A percentile compares a stretch with the other conserved stretches of the same genome.
phyloP scores from a whole-genome alignment of 2,797 vertebrate species.

The Buceros bicornis region DNA sequence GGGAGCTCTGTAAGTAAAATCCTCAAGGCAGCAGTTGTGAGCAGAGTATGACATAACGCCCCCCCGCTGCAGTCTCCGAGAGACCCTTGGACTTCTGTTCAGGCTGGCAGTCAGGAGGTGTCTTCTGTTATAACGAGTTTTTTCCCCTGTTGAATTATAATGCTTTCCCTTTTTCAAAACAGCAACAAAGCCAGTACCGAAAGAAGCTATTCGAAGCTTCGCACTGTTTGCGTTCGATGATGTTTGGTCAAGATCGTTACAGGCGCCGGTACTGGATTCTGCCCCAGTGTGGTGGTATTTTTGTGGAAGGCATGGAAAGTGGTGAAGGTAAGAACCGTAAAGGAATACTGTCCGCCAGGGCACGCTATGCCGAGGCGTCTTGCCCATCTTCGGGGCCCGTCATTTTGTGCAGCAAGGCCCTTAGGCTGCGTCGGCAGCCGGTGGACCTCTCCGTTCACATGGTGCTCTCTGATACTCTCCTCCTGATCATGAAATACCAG shows the following conservation, averaged over 20 bases:
- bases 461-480: neutral
- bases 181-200: conserved; percentile 94
- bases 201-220: conserved; percentile 93
- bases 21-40: neutral
- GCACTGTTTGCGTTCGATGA: conserved; percentile 89
- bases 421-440: neutral
- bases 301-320: conserved; percentile 93
- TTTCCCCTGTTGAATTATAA: neutral
- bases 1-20: neutral
- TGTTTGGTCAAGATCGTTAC: conserved; percentile 95
- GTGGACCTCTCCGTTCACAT: rapidly evolving
- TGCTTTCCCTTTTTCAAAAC: conserved; percentile 51
- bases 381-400: rapidly evolving
- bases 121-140: neutral
- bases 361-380: neutral
- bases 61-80: neutral
- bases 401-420: neutral
- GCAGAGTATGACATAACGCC: neutral
- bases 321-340: conserved; percentile 85
- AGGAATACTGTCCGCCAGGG: neutral
- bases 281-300: conserved; percentile 91
- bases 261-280: conserved; percentile 95
- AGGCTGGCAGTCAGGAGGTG: neutral
- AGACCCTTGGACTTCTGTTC: neutral
- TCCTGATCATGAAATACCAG: neutral